Evolutionary conservation across 2,113 vertebrate genomes (phyloP).

Genomic region (Cochlearius cochlearius): DNA sequence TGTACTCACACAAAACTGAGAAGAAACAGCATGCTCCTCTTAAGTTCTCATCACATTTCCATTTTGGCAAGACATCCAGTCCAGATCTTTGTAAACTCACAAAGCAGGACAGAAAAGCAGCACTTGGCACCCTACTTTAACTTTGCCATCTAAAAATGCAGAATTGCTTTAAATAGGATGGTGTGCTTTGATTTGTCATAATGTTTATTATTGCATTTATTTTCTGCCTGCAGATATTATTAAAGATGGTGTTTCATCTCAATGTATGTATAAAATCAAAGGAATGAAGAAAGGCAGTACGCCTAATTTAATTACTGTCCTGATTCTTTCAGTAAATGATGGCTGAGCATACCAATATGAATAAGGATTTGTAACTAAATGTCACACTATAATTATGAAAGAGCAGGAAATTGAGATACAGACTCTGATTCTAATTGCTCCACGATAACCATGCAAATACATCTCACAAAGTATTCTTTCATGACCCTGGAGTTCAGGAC

Average conservation of each 20-base stretch:
- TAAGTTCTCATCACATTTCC: neutral
- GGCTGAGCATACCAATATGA: conserved; percentile 46
- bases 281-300: conserved; percentile 24
- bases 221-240: conserved; percentile 34
- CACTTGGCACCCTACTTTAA: conserved; percentile 14
- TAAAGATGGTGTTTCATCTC: conserved; percentile 58
- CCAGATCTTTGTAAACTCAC: neutral
- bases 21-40: neutral
- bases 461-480: conserved; percentile 23
- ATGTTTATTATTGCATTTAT: conserved; percentile 49
- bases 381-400: conserved; percentile 44
- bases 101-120: neutral
- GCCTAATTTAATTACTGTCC: conserved; percentile 63
- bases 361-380: conserved; percentile 45
- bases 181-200: conserved; percentile 47
- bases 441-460: conserved; percentile 9
- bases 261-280: conserved; percentile 52
- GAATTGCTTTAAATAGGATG: conserved; percentile 23
- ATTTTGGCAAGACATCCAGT: neutral
- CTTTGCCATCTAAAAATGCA: neutral
- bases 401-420: conserved; percentile 45
- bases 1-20: neutral
- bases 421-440: conserved; percentile 54
- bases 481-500: neutral
- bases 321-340: conserved; percentile 49